Conservation (phyloP, 1,140 invertebrate species). For the Aphaenogaster rudis region DNA sequence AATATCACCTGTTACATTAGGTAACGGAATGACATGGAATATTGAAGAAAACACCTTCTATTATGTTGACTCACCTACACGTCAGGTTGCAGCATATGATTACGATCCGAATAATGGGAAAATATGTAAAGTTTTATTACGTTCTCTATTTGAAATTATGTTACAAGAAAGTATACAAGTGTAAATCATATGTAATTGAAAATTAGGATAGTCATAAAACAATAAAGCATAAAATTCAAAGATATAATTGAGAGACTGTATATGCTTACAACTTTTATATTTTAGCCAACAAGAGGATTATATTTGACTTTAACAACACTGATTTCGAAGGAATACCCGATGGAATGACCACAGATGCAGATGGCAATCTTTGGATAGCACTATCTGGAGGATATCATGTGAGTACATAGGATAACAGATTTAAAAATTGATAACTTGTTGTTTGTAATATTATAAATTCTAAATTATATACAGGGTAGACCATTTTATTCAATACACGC, state of each 20-base stretch:
- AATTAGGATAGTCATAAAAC: background rate
- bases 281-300: slow-evolving; percentile 74
- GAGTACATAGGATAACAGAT: slow-evolving; percentile 54
- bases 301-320: slow-evolving; percentile 78
- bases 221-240: background rate
- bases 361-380: slow-evolving; percentile 91
- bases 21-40: slow-evolving; percentile 95
- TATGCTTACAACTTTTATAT: background rate
- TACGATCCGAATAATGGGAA: slow-evolving; percentile 87
- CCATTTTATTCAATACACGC: no score
- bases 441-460: background rate
- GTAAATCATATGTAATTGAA: background rate
- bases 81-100: slow-evolving; percentile 91
- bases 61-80: slow-evolving; percentile 92
- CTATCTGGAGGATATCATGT: slow-evolving; percentile 87
- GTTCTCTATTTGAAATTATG: slow-evolving; percentile 1
- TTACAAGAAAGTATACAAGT: no score
- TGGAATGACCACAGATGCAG: slow-evolving; percentile 91
- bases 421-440: slow-evolving; percentile 1
- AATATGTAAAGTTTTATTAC: slow-evolving; percentile 86
- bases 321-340: slow-evolving; percentile 88
- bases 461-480: background rate
- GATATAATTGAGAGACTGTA: background rate
- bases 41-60: slow-evolving; percentile 90
- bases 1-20: slow-evolving; percentile 89